A percentile compares a stretch with the other conserved stretches of the same genome.
Evolutionary conservation across 1,140 invertebrate genomes (phyloP).

Genomic region (Drosophila paulistorum): DNA sequence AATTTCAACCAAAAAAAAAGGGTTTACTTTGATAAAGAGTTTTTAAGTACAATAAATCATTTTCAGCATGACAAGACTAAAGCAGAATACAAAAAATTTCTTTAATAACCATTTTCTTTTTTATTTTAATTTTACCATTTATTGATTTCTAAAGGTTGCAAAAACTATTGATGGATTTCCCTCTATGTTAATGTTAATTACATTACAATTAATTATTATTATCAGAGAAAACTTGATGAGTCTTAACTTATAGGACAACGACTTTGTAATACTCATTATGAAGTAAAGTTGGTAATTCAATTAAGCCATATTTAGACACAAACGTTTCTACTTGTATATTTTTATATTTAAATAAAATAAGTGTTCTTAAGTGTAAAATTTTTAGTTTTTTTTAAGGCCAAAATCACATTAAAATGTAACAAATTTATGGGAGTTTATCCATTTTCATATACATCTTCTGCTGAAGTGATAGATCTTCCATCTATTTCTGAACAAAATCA

Average conservation of each 20-base stretch:
- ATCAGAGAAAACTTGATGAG: neutral
- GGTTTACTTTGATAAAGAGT: neutral
- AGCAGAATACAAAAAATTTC: neutral
- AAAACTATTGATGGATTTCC: neutral
- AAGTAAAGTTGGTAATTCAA: neutral
- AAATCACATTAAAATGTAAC: neutral
- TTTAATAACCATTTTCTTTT: neutral
- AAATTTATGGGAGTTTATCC: constrained; percentile 19
- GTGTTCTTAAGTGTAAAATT: no score
- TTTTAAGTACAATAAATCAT: constrained; percentile 3
- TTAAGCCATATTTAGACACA: no score
- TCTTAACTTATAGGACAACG: neutral
- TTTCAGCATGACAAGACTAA: neutral
- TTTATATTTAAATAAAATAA: no score
- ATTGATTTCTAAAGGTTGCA: neutral
- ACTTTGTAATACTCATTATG: neutral
- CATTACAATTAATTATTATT: constrained; percentile 9
- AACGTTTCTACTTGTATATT: no score
- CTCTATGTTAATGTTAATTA: neutral
- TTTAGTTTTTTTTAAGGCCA: no score
- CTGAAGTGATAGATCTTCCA: neutral
- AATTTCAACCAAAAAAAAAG: neutral
- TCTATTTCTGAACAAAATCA: constrained; percentile 62
- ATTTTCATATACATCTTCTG: neutral
- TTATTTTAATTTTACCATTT: neutral